phyloP scores from a whole-genome alignment of 1,140 invertebrate species.

The Drosophila suzukii region DNA sequence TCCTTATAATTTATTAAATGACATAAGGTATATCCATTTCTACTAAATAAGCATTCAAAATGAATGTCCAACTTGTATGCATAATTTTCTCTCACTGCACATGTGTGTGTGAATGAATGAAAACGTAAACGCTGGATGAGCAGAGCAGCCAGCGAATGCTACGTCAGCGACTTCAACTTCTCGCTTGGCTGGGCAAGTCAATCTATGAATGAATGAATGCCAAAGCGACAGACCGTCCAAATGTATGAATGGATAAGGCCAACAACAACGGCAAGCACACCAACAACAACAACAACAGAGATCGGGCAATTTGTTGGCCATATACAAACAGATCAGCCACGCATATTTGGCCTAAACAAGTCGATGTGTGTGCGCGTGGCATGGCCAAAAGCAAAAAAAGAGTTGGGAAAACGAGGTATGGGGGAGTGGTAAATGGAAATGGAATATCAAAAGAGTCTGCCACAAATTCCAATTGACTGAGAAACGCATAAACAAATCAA shows the following conservation, averaged over 20 bases:
- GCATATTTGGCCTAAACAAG: constrained; percentile 80
- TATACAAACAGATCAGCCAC: constrained; percentile 80
- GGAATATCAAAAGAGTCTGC: constrained; percentile 50
- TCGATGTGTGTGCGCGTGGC: constrained; percentile 67
- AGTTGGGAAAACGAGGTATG: not conserved
- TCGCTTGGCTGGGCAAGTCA: constrained; percentile 79
- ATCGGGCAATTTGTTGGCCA: constrained; percentile 72
- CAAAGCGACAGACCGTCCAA: constrained; percentile 46
- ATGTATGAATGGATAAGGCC: constrained; percentile 70
- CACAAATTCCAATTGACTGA: constrained; percentile 73
- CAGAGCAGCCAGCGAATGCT: constrained; percentile 48
- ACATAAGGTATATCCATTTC: no score
- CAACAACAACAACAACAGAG: constrained; percentile 36
- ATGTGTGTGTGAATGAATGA: constrained; percentile 65
- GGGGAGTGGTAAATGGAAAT: not conserved
- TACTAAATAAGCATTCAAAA: not conserved
- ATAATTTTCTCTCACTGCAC: constrained; percentile 3
- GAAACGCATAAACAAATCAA: constrained; percentile 78
- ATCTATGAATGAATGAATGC: constrained; percentile 76
- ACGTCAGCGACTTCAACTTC: constrained; percentile 54
- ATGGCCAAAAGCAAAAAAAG: constrained; percentile 47
- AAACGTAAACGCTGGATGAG: constrained; percentile 77
- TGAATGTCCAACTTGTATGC: no score
- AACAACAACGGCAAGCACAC: constrained; percentile 11
- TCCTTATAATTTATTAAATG: no score